These are phyloP conservation scores for Panzeria rudis DNA, from an alignment of 2,888 invertebrate species.

Conservation along the genomic window DNA sequence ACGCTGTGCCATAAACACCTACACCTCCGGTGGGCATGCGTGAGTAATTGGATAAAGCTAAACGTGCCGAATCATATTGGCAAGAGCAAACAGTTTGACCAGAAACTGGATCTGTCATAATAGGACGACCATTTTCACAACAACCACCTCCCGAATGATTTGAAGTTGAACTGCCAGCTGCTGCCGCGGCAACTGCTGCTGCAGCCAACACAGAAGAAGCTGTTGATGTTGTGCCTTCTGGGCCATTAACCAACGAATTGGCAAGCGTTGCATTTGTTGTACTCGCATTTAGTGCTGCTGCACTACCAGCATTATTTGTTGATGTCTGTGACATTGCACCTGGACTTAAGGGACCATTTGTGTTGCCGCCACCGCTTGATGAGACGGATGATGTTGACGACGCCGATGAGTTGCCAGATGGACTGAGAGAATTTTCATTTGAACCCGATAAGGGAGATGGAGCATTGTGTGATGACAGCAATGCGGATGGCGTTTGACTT, in stretches of 20 bases:
- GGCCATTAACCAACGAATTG: conserved; percentile 45
- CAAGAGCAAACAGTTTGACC: conserved; percentile 97
- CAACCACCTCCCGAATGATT: conserved; percentile 84
- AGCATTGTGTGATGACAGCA: conserved; percentile 83
- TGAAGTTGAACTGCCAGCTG: conserved; percentile 54
- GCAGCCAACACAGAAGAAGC: conserved; percentile 71
- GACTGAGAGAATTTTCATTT: conserved; percentile 89
- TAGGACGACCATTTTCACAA: conserved; percentile 95
- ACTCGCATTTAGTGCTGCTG: conserved; percentile 51
- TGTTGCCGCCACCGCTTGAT: conserved; percentile 70
- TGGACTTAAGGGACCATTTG: conserved; percentile 82
- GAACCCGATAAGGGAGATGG: conserved; percentile 91
- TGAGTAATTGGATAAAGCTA: conserved; percentile 91
- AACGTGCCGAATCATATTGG: conserved; percentile 94
- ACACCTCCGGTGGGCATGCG: conserved; percentile 90
- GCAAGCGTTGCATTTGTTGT: conserved; percentile 39
- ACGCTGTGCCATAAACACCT: conserved; percentile 93
- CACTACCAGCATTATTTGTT: conserved; percentile 78
- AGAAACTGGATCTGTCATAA: conserved; percentile 96
- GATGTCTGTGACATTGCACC: conserved; percentile 84
- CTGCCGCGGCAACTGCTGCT: conserved; percentile 70
- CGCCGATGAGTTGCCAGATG: conserved; percentile 85
- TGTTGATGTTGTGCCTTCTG: conserved; percentile 52
- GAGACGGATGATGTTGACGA: conserved; percentile 80
- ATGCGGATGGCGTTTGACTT: conserved; percentile 86